A percentile compares a stretch with the other conserved stretches of the same genome.
Conservation (phyloP, 1,140 invertebrate species). For the Daktulosphaira vitifoliae region DNA sequence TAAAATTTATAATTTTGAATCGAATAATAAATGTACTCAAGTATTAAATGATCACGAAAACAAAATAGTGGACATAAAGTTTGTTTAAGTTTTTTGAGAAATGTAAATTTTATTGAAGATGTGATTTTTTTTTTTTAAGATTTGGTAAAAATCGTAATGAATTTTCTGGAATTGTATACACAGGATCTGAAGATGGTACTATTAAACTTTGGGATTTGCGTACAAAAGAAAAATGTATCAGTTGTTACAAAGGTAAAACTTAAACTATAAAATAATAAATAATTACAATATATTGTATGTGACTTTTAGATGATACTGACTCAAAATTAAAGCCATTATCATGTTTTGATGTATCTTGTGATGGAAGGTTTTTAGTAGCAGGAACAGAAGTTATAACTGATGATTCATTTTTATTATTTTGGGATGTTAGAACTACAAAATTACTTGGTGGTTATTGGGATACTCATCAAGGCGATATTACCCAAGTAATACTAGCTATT, state of each 20-base stretch:
- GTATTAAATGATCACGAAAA: not conserved
- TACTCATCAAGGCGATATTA: conserved; percentile 75
- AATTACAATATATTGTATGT: too few relatives aligned
- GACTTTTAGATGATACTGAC: conserved; percentile 47
- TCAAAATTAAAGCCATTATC: conserved; percentile 50
- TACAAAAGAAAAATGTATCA: conserved; percentile 47
- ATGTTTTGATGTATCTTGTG: conserved; percentile 66
- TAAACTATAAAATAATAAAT: too few relatives aligned
- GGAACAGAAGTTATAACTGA: conserved; percentile 63
- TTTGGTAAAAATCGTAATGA: not conserved
- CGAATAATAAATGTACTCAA: not conserved
- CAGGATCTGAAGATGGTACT: conserved; percentile 50
- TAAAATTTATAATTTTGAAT: conserved; percentile 11
- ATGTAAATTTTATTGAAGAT: too few relatives aligned
- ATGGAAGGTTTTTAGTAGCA: conserved; percentile 61
- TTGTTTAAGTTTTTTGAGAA: too few relatives aligned
- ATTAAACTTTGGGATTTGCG: conserved; percentile 59
- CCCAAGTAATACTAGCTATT: conserved; percentile 51
- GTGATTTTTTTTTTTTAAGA: conserved; percentile 9
- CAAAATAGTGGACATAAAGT: conserved; percentile 24
- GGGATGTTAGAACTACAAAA: conserved; percentile 60
- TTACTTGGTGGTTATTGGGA: conserved; percentile 77
- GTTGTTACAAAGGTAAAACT: conserved; percentile 46
- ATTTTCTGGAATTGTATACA: conserved; percentile 42
- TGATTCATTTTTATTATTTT: conserved; percentile 72